Evolutionary conservation across 2,113 vertebrate species (phyloP).

Genomic region (Otus sunia): DNA sequence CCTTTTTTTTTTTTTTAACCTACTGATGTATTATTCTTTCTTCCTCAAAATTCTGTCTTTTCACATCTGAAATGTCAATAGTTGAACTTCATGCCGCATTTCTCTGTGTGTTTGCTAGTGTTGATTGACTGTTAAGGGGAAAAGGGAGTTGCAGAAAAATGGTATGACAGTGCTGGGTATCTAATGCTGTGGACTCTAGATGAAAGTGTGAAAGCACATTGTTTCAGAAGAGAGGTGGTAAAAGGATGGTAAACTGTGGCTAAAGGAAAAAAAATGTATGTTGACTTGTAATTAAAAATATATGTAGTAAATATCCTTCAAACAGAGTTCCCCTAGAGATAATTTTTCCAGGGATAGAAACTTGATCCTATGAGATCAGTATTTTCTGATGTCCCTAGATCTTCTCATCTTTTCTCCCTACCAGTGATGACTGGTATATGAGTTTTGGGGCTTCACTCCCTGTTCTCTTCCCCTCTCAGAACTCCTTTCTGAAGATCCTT

Average conservation of each 20-base stretch:
- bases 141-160: not conserved
- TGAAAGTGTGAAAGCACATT: not conserved
- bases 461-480: no score
- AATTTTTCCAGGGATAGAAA: not conserved
- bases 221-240: not conserved
- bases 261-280: not conserved
- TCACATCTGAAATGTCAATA: not conserved
- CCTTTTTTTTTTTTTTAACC: no score
- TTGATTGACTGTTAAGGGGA: conserved; percentile 6
- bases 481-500: not conserved
- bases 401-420: not conserved
- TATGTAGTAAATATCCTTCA: not conserved
- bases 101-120: not conserved
- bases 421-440: not conserved
- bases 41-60: not conserved
- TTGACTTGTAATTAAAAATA: not conserved
- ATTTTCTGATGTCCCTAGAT: not conserved
- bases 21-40: not conserved
- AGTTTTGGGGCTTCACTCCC: not conserved
- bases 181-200: not conserved
- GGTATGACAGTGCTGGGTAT: not conserved
- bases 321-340: not conserved
- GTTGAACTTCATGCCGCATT: not conserved
- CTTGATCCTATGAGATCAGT: not conserved
- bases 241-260: not conserved